These are phyloP conservation scores for Ornithoptera priamus DNA, from an alignment of 2,888 invertebrate genomes.

Conservation along the genomic window DNA sequence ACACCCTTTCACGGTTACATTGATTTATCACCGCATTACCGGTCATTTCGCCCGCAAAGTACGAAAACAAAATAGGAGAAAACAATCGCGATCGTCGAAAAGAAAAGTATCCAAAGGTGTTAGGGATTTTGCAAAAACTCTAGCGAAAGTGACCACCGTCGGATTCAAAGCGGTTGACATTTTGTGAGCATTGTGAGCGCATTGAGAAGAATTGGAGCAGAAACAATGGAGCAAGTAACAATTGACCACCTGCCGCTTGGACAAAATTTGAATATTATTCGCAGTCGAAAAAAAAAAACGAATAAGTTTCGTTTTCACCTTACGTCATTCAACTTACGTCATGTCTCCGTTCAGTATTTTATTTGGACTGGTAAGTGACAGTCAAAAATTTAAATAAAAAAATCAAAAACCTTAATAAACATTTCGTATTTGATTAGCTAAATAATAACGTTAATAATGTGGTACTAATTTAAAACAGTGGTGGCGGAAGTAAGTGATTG, in stretches of 20 bases:
- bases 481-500: neutral
- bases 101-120: constrained; percentile 58
- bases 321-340: constrained; percentile 32
- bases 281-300: constrained; percentile 47
- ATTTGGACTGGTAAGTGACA: constrained; percentile 45
- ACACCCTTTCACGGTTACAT: constrained; percentile 40
- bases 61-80: constrained; percentile 55
- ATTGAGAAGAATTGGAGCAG: constrained; percentile 42
- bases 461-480: constrained; percentile 6
- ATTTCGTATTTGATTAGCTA: neutral
- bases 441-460: neutral
- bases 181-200: constrained; percentile 30
- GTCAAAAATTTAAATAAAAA: constrained; percentile 32
- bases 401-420: constrained; percentile 4
- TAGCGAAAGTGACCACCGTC: constrained; percentile 65
- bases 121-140: constrained; percentile 57
- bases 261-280: constrained; percentile 72
- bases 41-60: constrained; percentile 52
- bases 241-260: constrained; percentile 68
- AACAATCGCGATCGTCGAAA: constrained; percentile 35
- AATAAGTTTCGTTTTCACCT: constrained; percentile 59
- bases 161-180: constrained; percentile 35
- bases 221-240: constrained; percentile 43
- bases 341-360: constrained; percentile 48
- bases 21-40: constrained; percentile 66